Percentiles rank a stretch among this genome's conserved stretches.
phyloP scores from a whole-genome alignment of 2,888 invertebrate genomes.

The Coleophora deauratella region DNA sequence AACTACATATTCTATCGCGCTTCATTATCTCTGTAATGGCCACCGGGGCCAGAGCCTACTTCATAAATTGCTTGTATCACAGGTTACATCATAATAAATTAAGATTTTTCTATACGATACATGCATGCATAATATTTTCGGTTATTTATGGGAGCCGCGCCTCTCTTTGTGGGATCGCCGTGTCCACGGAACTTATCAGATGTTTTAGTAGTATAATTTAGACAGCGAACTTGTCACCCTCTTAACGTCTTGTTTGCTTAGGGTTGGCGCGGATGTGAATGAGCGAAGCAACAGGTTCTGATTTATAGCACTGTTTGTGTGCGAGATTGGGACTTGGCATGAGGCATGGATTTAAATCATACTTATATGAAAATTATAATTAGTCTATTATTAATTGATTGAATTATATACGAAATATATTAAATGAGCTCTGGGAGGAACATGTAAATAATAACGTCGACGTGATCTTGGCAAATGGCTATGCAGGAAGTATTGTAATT shows the following conservation, averaged over 20 bases:
- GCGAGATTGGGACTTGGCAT: too few species aligned
- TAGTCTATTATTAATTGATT: too few species aligned
- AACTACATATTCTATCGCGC: slow-evolving; percentile 31
- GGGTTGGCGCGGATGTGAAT: slow-evolving; percentile 23
- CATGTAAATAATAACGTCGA: too few species aligned
- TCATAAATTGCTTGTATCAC: slow-evolving; percentile 54
- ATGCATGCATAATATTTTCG: slow-evolving; percentile 49
- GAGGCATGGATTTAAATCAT: too few species aligned
- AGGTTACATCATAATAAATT: slow-evolving; percentile 60
- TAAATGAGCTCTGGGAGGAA: too few species aligned
- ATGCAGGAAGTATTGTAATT: too few species aligned
- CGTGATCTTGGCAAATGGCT: too few species aligned
- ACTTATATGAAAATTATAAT: too few species aligned
- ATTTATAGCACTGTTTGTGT: too few species aligned
- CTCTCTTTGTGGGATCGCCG: slow-evolving; percentile 38
- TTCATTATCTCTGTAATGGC: slow-evolving; percentile 48
- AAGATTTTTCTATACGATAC: slow-evolving; percentile 50
- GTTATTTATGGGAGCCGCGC: slow-evolving; percentile 47
- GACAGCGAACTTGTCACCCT: slow-evolving; percentile 50
- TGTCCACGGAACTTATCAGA: slow-evolving; percentile 56
- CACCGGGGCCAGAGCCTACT: slow-evolving; percentile 31
- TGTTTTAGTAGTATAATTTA: slow-evolving; percentile 50
- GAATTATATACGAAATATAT: too few species aligned
- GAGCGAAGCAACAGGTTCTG: neutral
- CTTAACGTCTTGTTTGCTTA: slow-evolving; percentile 24